phyloP scores from a whole-genome alignment of 2,797 vertebrate genomes.

The Falco concolor region DNA sequence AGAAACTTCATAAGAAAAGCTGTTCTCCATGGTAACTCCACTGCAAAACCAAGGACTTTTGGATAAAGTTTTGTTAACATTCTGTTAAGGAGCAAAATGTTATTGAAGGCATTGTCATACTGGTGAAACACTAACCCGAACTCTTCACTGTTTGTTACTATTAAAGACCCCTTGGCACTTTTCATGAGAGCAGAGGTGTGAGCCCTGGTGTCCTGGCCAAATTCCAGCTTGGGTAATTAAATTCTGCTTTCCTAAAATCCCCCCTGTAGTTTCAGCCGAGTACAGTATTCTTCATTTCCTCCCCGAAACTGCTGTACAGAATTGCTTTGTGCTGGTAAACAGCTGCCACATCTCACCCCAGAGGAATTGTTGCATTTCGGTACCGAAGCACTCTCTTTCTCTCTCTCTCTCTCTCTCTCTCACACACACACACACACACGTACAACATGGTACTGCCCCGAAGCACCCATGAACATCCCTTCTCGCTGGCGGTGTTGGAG shows the following conservation, averaged over 20 bases:
- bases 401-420: neutral
- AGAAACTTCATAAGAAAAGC: neutral
- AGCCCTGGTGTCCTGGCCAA: slow-evolving; percentile 59
- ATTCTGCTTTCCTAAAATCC: slow-evolving; percentile 60
- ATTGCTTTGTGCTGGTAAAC: slow-evolving; percentile 66
- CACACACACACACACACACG: neutral
- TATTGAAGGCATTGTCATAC: rapidly evolving
- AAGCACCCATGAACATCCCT: neutral
- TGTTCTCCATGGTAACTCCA: neutral
- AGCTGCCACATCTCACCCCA: slow-evolving; percentile 64
- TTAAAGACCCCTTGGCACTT: slow-evolving; percentile 49
- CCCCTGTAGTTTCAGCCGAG: slow-evolving; percentile 44
- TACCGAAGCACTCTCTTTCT: neutral
- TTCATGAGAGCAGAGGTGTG: slow-evolving; percentile 56
- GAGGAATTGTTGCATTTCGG: slow-evolving; percentile 34
- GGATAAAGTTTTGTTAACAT: neutral
- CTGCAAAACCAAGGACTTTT: neutral
- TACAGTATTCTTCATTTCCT: slow-evolving; percentile 67
- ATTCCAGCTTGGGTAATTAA: slow-evolving; percentile 70
- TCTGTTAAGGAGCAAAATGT: neutral
- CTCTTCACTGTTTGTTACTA: slow-evolving; percentile 1
- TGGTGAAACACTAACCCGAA: slow-evolving; percentile 6
- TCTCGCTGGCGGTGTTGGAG: neutral
- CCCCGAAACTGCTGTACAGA: slow-evolving; percentile 16
- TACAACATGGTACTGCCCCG: neutral